Conservation (phyloP, 2,797 vertebrate genomes). For the Tokudaia muenninki region DNA sequence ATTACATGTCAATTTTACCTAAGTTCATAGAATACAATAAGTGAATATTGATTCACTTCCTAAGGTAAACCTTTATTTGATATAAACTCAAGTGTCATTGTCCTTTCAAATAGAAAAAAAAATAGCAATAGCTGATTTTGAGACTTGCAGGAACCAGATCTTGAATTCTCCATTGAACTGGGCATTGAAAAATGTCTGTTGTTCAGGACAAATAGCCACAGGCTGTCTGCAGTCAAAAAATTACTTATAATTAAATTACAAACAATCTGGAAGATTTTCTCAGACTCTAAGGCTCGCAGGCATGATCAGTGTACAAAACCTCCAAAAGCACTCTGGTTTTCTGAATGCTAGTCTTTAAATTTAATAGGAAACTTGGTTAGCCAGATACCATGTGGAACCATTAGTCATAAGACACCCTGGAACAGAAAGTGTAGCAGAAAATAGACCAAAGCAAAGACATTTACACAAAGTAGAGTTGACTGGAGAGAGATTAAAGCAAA, state of each 20-base stretch:
- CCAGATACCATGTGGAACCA: not conserved
- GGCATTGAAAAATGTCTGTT: not conserved
- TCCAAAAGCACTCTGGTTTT: not conserved
- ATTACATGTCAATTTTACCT: not conserved
- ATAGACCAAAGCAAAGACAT: not conserved
- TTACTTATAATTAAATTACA: not conserved
- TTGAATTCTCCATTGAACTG: not conserved
- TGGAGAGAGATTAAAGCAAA: not conserved
- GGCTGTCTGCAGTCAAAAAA: not conserved
- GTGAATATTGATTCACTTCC: not conserved
- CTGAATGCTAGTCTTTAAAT: not conserved
- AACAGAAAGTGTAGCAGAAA: not conserved
- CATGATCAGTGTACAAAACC: not conserved
- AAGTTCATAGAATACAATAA: not conserved
- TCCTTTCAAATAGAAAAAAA: not conserved
- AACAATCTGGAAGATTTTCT: not conserved
- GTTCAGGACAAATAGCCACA: not conserved
- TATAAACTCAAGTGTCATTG: not conserved
- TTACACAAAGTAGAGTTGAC: no score
- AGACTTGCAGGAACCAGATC: not conserved
- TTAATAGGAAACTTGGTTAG: not conserved
- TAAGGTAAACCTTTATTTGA: not conserved
- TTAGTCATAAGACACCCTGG: no score
- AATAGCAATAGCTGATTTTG: not conserved
- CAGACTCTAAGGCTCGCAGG: not conserved